A percentile compares a stretch with the other conserved stretches of the same genome.
Conservation (phyloP, 2,888 invertebrate genomes). For the Lordiphosa andalusiaca region DNA sequence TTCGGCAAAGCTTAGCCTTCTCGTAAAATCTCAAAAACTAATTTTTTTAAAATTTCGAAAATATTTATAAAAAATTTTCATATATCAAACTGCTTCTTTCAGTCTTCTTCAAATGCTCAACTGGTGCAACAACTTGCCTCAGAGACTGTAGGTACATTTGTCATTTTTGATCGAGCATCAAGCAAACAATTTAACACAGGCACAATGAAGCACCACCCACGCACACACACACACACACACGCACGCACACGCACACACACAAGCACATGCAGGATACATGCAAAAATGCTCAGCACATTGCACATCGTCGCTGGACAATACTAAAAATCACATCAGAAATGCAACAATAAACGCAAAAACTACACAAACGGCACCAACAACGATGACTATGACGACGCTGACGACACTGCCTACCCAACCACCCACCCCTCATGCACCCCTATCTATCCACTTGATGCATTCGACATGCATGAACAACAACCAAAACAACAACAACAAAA, state of each 20-base stretch:
- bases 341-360: constrained; percentile 76
- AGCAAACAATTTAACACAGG: constrained; percentile 73
- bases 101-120: no score
- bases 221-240: constrained; percentile 22
- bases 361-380: constrained; percentile 50
- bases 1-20: no score
- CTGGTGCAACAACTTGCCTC: constrained; percentile 15
- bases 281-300: constrained; percentile 69
- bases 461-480: constrained; percentile 67
- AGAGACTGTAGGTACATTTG: constrained; percentile 66
- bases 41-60: no score
- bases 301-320: constrained; percentile 73
- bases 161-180: constrained; percentile 77
- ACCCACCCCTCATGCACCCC: constrained; percentile 4
- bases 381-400: constrained; percentile 25
- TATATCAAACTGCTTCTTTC: no score
- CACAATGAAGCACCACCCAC: constrained; percentile 21
- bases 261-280: constrained; percentile 45
- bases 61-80: no score
- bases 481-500: constrained; percentile 39
- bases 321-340: constrained; percentile 76
- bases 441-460: constrained; percentile 50
- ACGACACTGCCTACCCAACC: neutral
- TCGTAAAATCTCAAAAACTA: no score
- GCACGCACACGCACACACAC: constrained; percentile 16